Conservation (phyloP, 2,113 vertebrate genomes). For the Micronycteris hirsuta region DNA sequence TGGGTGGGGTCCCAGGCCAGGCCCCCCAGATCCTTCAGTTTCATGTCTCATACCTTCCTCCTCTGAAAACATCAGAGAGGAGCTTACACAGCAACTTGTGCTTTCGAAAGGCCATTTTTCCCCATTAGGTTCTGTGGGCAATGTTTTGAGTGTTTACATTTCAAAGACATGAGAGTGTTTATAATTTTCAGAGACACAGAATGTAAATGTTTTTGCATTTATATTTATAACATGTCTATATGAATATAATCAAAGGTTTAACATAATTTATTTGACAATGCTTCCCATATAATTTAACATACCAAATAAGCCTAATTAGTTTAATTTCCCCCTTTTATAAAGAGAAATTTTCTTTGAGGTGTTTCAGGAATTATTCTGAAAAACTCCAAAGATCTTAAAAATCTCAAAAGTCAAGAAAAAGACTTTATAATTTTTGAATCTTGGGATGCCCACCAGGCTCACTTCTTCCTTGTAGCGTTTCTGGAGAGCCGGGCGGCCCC, state of each 20-base stretch:
- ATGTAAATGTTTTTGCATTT: not conserved
- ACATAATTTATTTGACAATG: not conserved
- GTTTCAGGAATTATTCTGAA: not conserved
- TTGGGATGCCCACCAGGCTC: not conserved
- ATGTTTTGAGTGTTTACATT: not conserved
- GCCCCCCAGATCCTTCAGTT: not conserved
- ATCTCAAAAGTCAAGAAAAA: not conserved
- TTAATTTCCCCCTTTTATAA: not conserved
- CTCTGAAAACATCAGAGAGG: not conserved
- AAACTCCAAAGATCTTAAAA: not conserved
- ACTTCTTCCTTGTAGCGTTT: too few relatives aligned
- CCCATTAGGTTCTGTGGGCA: not conserved
- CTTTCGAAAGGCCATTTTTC: not conserved
- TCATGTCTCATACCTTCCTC: not conserved
- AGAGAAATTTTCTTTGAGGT: not conserved
- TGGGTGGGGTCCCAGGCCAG: not conserved
- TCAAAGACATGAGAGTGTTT: not conserved
- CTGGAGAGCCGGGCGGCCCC: too few relatives aligned
- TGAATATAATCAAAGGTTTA: not conserved
- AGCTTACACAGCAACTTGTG: not conserved
- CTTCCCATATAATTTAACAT: not conserved
- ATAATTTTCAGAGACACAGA: not conserved
- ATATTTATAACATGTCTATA: not conserved
- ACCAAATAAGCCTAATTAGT: not conserved
- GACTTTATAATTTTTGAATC: not conserved